Conservation (phyloP, 2,113 vertebrate genomes). For the Sula dactylatra region DNA sequence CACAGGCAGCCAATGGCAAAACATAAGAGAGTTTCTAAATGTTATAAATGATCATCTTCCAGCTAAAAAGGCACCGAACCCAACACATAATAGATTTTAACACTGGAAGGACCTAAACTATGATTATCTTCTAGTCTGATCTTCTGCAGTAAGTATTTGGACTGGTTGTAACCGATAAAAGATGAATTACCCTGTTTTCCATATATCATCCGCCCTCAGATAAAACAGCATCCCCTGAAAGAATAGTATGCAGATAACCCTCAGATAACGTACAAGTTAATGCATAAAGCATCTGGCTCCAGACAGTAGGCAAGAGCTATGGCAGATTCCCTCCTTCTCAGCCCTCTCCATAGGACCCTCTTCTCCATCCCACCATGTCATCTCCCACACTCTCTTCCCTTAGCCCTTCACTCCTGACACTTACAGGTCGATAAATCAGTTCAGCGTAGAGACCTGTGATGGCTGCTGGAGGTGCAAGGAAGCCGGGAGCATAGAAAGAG, state of each 20-base stretch:
- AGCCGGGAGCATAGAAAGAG: neutral
- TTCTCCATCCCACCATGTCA: neutral
- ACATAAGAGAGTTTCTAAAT: conserved; percentile 16
- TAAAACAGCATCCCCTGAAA: neutral
- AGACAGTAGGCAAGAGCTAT: neutral
- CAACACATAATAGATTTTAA: neutral
- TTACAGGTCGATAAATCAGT: neutral
- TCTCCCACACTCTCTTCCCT: neutral
- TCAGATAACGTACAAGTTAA: neutral
- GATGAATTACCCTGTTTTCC: neutral
- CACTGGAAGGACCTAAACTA: neutral
- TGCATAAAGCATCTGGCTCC: neutral
- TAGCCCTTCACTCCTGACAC: neutral
- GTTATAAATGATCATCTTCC: neutral
- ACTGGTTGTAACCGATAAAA: neutral
- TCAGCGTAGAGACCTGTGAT: neutral
- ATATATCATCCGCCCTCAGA: neutral
- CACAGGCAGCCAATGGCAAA: conserved; percentile 27
- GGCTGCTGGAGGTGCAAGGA: neutral
- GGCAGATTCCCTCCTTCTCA: neutral
- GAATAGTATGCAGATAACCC: neutral
- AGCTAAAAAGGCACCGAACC: neutral
- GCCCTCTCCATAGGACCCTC: neutral
- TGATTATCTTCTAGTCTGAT: neutral
- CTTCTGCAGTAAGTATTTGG: neutral